These are phyloP conservation scores for Notodonta ziczac DNA, from an alignment of 2,888 invertebrate species.

Conservation along the genomic window DNA sequence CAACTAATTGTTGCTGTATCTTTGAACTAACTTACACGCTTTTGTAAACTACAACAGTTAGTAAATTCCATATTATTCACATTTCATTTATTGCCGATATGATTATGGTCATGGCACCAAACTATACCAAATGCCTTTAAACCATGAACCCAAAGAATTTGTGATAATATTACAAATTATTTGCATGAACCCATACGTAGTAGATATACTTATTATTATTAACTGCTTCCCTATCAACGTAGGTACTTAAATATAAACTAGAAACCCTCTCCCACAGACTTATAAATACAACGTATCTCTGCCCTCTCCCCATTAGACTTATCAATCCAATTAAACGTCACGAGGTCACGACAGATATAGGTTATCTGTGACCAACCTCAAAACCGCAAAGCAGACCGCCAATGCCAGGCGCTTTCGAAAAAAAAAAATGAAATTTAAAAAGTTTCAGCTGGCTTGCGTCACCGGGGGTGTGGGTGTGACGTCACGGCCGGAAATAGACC, in stretches of 20 bases:
- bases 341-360: constrained; percentile 34
- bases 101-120: too few species aligned
- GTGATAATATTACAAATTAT: too few species aligned
- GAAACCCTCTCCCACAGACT: background rate
- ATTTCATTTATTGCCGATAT: too few species aligned
- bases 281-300: too few species aligned
- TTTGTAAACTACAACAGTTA: background rate
- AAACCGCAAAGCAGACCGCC: constrained; percentile 41
- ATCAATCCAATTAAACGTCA: background rate
- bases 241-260: too few species aligned
- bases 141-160: too few species aligned
- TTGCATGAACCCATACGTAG: too few species aligned
- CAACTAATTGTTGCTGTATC: background rate
- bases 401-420: constrained; percentile 47
- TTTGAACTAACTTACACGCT: background rate
- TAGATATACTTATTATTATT: too few species aligned
- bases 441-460: constrained; percentile 57
- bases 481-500: constrained; percentile 65
- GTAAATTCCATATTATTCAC: too few species aligned
- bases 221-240: too few species aligned
- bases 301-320: background rate
- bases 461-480: constrained; percentile 59
- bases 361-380: constrained; percentile 40
- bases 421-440: constrained; percentile 45
- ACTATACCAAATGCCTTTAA: too few species aligned